Conservation (phyloP, 2,888 invertebrate species). For the Actias luna region DNA sequence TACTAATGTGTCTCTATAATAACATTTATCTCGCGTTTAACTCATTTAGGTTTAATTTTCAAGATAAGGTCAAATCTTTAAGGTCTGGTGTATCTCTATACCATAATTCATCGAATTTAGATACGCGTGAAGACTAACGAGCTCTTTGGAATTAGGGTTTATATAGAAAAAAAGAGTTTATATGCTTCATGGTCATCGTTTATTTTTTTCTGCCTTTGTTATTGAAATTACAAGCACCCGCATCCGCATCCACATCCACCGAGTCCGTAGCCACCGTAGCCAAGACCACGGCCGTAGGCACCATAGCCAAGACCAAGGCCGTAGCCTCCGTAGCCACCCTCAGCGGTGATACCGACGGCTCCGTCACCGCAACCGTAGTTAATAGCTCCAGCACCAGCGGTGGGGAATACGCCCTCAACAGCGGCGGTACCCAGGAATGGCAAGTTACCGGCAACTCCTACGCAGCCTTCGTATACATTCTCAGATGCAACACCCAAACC, state of each 20-base stretch:
- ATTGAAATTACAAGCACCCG: no score
- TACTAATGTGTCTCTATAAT: no score
- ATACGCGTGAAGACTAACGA: no score
- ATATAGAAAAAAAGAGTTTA: no score
- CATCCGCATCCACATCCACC: slow-evolving; percentile 24
- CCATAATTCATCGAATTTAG: no score
- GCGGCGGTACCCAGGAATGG: slow-evolving; percentile 53
- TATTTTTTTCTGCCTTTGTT: no score
- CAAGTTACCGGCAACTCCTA: slow-evolving; percentile 47
- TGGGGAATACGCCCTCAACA: slow-evolving; percentile 38
- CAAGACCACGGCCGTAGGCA: no score
- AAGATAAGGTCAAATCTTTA: no score
- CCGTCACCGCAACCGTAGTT: slow-evolving; percentile 43
- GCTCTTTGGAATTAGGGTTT: no score
- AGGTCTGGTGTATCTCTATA: no score
- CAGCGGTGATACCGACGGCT: slow-evolving; percentile 28
- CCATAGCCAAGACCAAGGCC: slow-evolving; percentile 5
- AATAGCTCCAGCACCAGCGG: slow-evolving; percentile 35
- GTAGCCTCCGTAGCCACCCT: slow-evolving; percentile 12
- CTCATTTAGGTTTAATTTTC: no score
- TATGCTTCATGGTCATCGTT: not conserved
- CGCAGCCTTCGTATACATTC: slow-evolving; percentile 47
- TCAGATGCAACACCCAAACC: slow-evolving; percentile 26
- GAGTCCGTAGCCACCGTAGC: slow-evolving; percentile 15
- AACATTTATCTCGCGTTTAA: no score